Percentiles rank a stretch among this genome's conserved stretches.
phyloP scores from a whole-genome alignment of 2,888 invertebrate species.

The Agrenia bidenticulata region DNA sequence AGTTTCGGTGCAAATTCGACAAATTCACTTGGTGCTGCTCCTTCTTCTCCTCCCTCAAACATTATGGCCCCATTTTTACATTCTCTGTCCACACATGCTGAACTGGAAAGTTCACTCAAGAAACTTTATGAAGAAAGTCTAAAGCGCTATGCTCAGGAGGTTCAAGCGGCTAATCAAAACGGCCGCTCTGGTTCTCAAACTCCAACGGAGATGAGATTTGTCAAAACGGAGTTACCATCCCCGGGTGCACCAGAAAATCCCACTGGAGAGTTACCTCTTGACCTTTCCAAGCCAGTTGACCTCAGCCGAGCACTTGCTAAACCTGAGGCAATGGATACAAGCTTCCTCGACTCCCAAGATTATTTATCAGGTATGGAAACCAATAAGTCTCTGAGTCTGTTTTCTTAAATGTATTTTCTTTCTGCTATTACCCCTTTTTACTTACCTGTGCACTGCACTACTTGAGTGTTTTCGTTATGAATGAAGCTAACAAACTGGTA shows the following conservation, averaged over 20 bases:
- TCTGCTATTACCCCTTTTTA: slow-evolving; percentile 13
- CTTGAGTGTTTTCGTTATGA: slow-evolving; percentile 4
- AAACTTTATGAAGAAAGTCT: slow-evolving; percentile 89
- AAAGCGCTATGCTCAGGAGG: slow-evolving; percentile 82
- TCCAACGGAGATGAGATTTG: slow-evolving; percentile 54
- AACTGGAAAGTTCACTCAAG: slow-evolving; percentile 82
- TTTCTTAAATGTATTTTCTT: slow-evolving; percentile 4
- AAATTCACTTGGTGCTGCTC: slow-evolving; percentile 58
- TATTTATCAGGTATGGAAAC: slow-evolving; percentile 48
- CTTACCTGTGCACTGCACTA: slow-evolving; percentile 50
- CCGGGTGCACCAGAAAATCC: slow-evolving; percentile 34
- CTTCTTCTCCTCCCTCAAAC: slow-evolving; percentile 57
- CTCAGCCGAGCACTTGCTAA: slow-evolving; percentile 67
- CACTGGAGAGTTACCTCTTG: slow-evolving; percentile 71
- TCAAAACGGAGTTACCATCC: slow-evolving; percentile 38
- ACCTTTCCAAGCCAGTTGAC: slow-evolving; percentile 82
- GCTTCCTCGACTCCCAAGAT: slow-evolving; percentile 46
- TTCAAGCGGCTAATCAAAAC: slow-evolving; percentile 59
- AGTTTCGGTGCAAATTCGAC: slow-evolving; percentile 60
- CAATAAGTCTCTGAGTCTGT: not conserved
- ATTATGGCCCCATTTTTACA: slow-evolving; percentile 79
- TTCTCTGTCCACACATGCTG: slow-evolving; percentile 65
- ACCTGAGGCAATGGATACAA: slow-evolving; percentile 58
- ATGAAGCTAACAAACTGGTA: slow-evolving; percentile 22
- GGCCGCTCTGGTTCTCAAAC: slow-evolving; percentile 53